Evolutionary conservation across 2,797 vertebrate genomes (phyloP), one percentile per base, ranked within the genome.

Genomic region (Arnoldichthys spilopterus): DNA sequence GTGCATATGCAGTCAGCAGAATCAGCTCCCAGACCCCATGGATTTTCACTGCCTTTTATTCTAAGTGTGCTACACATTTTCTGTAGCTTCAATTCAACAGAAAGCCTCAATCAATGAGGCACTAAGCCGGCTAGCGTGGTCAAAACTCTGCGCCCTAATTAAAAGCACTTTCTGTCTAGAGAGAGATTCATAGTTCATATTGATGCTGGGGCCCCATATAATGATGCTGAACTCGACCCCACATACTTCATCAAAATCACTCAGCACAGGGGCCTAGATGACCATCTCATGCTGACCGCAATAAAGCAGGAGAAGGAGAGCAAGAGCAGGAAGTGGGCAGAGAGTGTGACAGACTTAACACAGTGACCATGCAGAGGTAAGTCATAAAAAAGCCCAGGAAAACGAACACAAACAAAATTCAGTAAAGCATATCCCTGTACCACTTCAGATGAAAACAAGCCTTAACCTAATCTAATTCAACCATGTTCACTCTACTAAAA

Each of bases 71-170:
- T 34, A 72, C 34, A 70, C 76, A 43, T 61, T 75, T 64, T 66
- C 30, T 76, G 40, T 51, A 40, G 51, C 67, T 59, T 71, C 62
- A 80, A 73, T 80, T 54, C 64, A 77, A 82, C 68, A 80, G 53
- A 82, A 82, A 80, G 78, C 78, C 58, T 61, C 11, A 49, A 68
- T 82, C 80, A 54, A 76, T 74, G 74, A n/a, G 26, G 37, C 58
- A 59, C 32, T 16, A 71, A 66, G 71, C 37, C 28, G 40, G 43
- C 28, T 12, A 53, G 34, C 2, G 0, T 34, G 16, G 63, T 47
- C 40, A 61, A 45, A 70, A 20, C 20, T 43, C 74, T 32, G 34
- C 49, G 56, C 54, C 32, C 54, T 69, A 47, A 81, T 74, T 82
- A 70, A 80, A 82, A 80, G 34, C 62, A 45, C 45, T 32, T 72